Conservation (phyloP, 2,888 invertebrate species). For the Volucella zonaria region DNA sequence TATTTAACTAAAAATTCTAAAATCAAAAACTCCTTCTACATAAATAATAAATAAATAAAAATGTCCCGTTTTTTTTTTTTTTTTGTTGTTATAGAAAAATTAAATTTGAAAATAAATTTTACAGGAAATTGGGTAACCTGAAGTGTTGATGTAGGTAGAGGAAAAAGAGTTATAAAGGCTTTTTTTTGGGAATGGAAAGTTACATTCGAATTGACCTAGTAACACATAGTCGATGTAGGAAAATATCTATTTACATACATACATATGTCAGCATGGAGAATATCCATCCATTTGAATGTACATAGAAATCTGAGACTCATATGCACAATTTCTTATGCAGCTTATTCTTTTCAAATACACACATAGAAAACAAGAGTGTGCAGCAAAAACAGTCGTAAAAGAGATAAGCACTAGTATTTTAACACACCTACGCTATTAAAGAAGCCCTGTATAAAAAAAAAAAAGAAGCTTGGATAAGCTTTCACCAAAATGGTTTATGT, state of each 20-base stretch:
- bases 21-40: too few species aligned
- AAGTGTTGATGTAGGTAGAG: too few species aligned
- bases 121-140: too few species aligned
- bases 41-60: too few species aligned
- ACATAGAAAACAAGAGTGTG: conserved; percentile 20
- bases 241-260: too few species aligned
- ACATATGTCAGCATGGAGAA: too few species aligned
- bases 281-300: not conserved
- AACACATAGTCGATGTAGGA: conserved; percentile 31
- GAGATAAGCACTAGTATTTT: conserved; percentile 9
- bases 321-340: conserved; percentile 11
- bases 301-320: not conserved
- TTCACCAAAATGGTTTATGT: conserved; percentile 9
- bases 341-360: conserved; percentile 23
- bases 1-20: too few species aligned
- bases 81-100: too few species aligned
- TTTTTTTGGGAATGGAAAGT: not conserved
- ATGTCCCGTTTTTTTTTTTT: too few species aligned
- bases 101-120: too few species aligned
- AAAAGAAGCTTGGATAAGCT: conserved; percentile 42
- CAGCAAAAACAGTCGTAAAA: conserved; percentile 11
- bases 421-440: conserved; percentile 45
- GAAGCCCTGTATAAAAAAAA: conserved; percentile 13
- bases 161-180: too few species aligned
- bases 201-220: conserved; percentile 56